Evolutionary conservation across 2,113 vertebrate species (phyloP).

Genomic region (Ifrita kowaldi): DNA sequence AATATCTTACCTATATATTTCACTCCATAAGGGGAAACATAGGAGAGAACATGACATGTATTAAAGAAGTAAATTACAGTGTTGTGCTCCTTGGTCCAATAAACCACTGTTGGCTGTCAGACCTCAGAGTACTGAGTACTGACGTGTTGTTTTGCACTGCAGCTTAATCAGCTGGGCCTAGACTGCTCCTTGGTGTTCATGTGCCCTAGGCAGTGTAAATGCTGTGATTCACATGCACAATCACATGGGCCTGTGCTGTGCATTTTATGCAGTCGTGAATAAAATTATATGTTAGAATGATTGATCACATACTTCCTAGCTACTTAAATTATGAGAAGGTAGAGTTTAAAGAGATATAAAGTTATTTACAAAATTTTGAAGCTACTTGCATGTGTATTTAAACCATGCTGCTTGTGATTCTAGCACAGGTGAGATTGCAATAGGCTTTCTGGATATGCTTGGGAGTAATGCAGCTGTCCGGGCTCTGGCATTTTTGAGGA

Average conservation of each 20-base stretch:
- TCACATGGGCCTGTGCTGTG: neutral
- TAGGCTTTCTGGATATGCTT: neutral
- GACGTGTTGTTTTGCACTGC: slow-evolving; percentile 61
- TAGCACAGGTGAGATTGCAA: neutral
- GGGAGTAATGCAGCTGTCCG: neutral
- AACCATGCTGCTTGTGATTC: neutral
- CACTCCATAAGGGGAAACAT: slow-evolving; percentile 69
- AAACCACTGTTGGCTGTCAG: slow-evolving; percentile 67
- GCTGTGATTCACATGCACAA: slow-evolving; percentile 50
- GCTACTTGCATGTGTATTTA: slow-evolving; percentile 6
- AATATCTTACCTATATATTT: slow-evolving; percentile 68
- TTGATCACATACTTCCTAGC: slow-evolving; percentile 15
- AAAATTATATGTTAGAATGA: slow-evolving; percentile 40
- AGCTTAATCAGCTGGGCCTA: slow-evolving; percentile 66
- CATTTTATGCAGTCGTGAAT: neutral
- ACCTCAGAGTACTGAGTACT: slow-evolving; percentile 46
- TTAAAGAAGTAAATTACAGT: slow-evolving; percentile 76
- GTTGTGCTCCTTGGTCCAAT: slow-evolving; percentile 67
- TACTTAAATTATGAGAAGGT: slow-evolving; percentile 35
- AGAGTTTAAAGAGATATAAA: slow-evolving; percentile 1
- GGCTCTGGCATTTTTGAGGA: slow-evolving; percentile 17
- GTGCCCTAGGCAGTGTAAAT: slow-evolving; percentile 48
- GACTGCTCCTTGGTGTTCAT: neutral
- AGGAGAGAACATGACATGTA: slow-evolving; percentile 66
- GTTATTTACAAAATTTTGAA: slow-evolving; percentile 28